phyloP scores from a whole-genome alignment of 2,888 invertebrate species.

The Orchesella flavescens region DNA sequence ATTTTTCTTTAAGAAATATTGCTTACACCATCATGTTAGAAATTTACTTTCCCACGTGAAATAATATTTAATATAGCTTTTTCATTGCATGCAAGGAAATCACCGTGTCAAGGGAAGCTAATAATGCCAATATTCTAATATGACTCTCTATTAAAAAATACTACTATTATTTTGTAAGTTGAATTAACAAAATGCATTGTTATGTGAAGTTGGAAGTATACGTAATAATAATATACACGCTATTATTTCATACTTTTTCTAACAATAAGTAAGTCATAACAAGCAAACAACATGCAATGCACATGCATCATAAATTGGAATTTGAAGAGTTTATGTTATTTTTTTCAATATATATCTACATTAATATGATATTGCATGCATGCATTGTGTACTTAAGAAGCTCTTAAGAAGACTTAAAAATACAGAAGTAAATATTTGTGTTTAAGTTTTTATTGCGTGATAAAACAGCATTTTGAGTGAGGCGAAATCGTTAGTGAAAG shows the following conservation, averaged over 20 bases:
- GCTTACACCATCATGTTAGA: conserved; percentile 4
- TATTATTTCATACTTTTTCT: neutral
- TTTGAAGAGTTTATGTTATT: neutral
- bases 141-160: too few species aligned
- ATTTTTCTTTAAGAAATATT: neutral
- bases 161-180: too few species aligned
- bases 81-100: neutral
- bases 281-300: neutral
- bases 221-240: too few species aligned
- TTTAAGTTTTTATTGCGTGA: too few species aligned
- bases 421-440: neutral
- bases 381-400: neutral
- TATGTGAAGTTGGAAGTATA: too few species aligned
- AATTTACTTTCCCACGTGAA: conserved; percentile 9
- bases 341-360: neutral
- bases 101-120: too few species aligned
- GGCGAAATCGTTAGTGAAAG: too few species aligned
- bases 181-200: too few species aligned
- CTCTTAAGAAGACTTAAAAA: too few species aligned
- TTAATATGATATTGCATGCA: too few species aligned
- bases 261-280: neutral
- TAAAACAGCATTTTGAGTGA: too few species aligned
- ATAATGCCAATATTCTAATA: too few species aligned
- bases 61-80: neutral
- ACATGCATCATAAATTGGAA: neutral